Percentiles rank a stretch among this genome's conserved stretches.
These are phyloP conservation scores for Strix occidentalis DNA, from an alignment of 2,797 vertebrate genomes.

Conservation along the genomic window DNA sequence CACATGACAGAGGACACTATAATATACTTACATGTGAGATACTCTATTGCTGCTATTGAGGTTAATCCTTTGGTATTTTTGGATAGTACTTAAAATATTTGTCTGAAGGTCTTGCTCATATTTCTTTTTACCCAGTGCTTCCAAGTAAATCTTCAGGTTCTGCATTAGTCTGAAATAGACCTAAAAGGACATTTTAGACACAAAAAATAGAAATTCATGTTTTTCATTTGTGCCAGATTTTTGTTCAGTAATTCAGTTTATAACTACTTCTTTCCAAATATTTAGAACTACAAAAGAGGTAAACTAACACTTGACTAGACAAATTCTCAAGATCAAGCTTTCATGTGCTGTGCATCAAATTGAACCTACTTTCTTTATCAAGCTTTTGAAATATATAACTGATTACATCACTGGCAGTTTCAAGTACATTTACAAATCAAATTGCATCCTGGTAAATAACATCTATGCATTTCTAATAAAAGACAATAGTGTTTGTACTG, in stretches of 20 bases:
- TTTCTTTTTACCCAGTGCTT: not conserved
- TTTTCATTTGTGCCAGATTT: not conserved
- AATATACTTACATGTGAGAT: not conserved
- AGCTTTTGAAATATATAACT: not conserved
- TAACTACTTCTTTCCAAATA: not conserved
- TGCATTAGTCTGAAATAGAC: not conserved
- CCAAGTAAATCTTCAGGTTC: not conserved
- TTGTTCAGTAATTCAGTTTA: not conserved
- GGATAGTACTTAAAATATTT: not conserved
- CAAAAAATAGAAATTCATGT: not conserved
- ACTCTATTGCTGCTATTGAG: not conserved
- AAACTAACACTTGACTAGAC: not conserved
- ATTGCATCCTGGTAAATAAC: not conserved
- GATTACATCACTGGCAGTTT: not conserved
- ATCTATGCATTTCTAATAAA: not conserved
- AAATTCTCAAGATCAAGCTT: not conserved
- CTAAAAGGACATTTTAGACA: not conserved
- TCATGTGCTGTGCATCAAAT: not conserved
- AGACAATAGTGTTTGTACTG: not conserved
- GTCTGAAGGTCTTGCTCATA: not conserved
- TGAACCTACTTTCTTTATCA: not conserved
- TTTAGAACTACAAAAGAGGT: not conserved
- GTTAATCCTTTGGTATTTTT: not conserved
- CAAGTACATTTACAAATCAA: not conserved
- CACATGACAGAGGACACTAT: not conserved